Evolutionary conservation across 92 coral and sea anemone genomes (phyloP).

Genomic region (Muricea muricata): DNA sequence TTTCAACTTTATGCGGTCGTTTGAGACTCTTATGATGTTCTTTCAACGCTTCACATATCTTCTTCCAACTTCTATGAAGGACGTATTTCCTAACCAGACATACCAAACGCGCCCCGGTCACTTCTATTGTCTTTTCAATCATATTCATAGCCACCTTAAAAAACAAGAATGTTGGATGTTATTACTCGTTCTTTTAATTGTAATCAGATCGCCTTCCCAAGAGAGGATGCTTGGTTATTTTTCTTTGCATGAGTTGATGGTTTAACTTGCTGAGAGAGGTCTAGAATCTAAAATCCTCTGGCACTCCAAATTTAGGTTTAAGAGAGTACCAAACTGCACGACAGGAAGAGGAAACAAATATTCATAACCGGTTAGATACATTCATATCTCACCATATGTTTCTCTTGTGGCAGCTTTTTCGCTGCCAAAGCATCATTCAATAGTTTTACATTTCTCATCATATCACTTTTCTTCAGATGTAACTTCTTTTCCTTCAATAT

Average conservation of each 20-base stretch:
- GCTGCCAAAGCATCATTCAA: conserved; percentile 78
- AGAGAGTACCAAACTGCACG: too few species aligned
- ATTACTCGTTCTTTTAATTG: not conserved
- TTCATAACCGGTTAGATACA: too few species aligned
- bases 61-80: conserved; percentile 73
- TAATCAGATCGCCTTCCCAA: too few species aligned
- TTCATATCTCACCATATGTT: conserved; percentile 78
- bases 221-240: too few species aligned
- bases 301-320: too few species aligned
- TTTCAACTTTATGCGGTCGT: conserved; percentile 61
- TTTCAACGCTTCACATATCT: conserved; percentile 73
- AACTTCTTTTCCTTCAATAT: conserved; percentile 36
- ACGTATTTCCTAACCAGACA: conserved; percentile 78
- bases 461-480: conserved; percentile 77
- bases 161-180: too few species aligned
- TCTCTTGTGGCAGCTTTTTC: conserved; percentile 68
- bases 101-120: conserved; percentile 76
- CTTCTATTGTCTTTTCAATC: conserved; percentile 79
- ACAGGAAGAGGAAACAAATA: too few species aligned
- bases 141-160: conserved; percentile 73
- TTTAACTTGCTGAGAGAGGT: too few species aligned
- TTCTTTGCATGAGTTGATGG: too few species aligned
- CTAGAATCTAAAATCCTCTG: too few species aligned
- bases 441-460: conserved; percentile 76
- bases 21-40: conserved; percentile 59